Evolutionary conservation across 37 sponge, comb jelly and placozoan species (phyloP), one percentile per base, ranked within the genome.

Genomic region (Geodia barretti): DNA sequence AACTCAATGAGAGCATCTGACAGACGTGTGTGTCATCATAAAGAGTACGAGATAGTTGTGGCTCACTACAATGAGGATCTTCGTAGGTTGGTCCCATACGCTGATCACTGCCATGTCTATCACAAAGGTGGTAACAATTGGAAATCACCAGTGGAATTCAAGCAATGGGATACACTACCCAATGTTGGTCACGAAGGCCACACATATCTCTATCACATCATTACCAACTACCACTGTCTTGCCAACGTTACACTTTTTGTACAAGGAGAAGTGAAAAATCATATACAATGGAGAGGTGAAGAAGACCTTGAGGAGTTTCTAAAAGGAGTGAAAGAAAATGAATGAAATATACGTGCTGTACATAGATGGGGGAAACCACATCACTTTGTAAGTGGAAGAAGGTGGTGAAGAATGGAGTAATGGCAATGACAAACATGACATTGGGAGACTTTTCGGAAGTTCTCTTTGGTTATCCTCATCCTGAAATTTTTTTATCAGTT

Each of bases 151-250:
- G 68, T 68, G 23, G 4, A 21, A 2, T 78, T 66, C 29, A 28
- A 65, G 26, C 79, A 78, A 19, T 78, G 79, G 79, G 68, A 78
- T 33, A 78, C 38, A 19, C 43, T 78, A 21, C 79, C 79, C 35
- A 78, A 78, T 66, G 68, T 78, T 64, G 79, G 79, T 64, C 66
- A 68, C 3, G 79, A 64, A 66, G 66, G 35, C 39, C 79, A 78
- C 29, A 66, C 79, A 14, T 78, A 37, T 78, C 68, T 78, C 25
- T 36, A 64, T n/a, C 79, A 78, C 68, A 78, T 78, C 14, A 30
- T 78, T 9, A 64, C 4, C 2, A 78, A 78, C 42, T 78, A 78
- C 42, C 1, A 78, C 26, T 11, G 31, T 14, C 68, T 78, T 1
- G 79, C 79, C 24, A 32, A 78, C 4, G 43, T 78, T 20, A 65